Base-by-base conservation (phyloP, 2,113 vertebrate species). In the Tretioscincus oriximinensis region DNA sequence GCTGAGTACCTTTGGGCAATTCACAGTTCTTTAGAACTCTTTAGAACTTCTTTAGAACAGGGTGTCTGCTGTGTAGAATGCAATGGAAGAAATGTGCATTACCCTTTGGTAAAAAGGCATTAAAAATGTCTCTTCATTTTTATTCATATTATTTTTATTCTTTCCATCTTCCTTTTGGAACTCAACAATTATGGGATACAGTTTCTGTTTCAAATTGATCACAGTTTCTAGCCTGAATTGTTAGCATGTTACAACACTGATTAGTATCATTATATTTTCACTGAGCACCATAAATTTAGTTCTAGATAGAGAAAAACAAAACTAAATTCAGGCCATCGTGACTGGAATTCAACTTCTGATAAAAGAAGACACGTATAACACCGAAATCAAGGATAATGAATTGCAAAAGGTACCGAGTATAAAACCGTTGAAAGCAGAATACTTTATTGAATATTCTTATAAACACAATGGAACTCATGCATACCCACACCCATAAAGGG, bases 241-340 rank as follows among this genome's bases (percentile, higher is more conserved):
- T 64, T 76, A 64, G 31, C 41, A n/a, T 28, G 35, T 63, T 76
- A n/a, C 16, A 76, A 16, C 60, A 70, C 35, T 26, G 60, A 60
- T 31, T 24, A 69, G 8, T 66, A 35, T 67, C 51, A 69, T 16
- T 28, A 61, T 45, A 58, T n/a, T 47, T 9, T 85, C 82, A 76
- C 77, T n/a, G 76, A 21, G 77, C n/a, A 2, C 63, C 1, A 0
- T 35, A 31, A 68, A 58, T 58, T 58, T 14, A 58, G 7, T 61
- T 20, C n/a, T 28, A 73, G 77, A 80, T 82, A 21, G 85, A 41
- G 29, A 80, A 45, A 68, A 82, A 18, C 10, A 54, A 87, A 74
- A 54, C 49, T 80, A 73, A 72, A 76, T 73, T 87, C 80, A 51
- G 65, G 47, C 26, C n/a, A 29, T 45, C 9, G 20, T 61, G 81